These are phyloP conservation scores for Himalopsyche tibetana DNA, from an alignment of 2,888 invertebrate species.

Conservation along the genomic window DNA sequence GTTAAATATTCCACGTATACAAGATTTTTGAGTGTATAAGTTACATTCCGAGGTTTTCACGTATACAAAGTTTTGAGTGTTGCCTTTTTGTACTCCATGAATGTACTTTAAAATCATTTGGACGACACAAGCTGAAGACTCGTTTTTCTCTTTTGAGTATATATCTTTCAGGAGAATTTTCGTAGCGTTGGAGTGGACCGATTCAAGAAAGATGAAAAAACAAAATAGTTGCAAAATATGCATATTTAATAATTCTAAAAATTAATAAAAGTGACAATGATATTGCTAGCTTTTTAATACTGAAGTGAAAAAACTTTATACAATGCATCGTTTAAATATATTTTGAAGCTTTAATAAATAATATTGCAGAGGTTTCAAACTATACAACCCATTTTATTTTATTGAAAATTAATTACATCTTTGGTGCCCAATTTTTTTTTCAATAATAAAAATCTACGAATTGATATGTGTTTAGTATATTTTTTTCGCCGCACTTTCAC, in stretches of 20 bases:
- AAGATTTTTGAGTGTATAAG: slow-evolving; percentile 28
- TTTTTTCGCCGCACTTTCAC: no score
- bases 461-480: no score
- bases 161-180: neutral
- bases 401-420: no score
- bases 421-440: no score
- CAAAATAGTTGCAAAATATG: neutral
- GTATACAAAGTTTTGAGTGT: slow-evolving; percentile 43
- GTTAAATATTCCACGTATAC: slow-evolving; percentile 46
- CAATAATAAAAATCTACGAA: no score
- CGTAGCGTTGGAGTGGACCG: neutral
- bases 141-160: slow-evolving; percentile 1
- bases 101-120: slow-evolving; percentile 54
- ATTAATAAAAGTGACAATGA: neutral
- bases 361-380: no score
- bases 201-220: neutral
- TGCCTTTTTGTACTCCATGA: neutral
- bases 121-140: slow-evolving; percentile 48
- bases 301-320: no score
- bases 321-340: no score
- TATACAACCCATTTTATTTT: no score
- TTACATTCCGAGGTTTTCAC: slow-evolving; percentile 50
- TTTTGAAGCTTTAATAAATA: no score
- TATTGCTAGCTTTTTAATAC: no score
- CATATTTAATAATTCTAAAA: neutral